Conservation (phyloP, 2,797 vertebrate genomes). For the Pseudochirops corinnae region DNA sequence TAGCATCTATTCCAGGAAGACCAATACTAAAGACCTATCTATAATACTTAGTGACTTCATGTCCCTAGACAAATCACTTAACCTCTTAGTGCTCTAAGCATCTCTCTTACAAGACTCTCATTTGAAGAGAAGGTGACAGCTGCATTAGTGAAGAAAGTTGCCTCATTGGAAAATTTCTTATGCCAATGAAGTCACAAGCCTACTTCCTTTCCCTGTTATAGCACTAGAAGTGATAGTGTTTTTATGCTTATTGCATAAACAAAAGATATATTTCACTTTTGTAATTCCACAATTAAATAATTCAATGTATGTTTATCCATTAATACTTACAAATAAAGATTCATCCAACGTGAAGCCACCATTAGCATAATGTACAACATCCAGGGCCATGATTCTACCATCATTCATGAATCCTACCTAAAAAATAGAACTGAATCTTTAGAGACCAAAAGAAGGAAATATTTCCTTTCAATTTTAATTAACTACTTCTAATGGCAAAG, state of each 20-base stretch:
- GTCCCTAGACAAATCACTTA: neutral
- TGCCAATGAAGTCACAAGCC: neutral
- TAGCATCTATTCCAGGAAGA: neutral
- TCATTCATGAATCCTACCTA: conserved; percentile 83
- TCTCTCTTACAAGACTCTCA: neutral
- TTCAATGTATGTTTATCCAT: conserved; percentile 14
- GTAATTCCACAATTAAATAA: neutral
- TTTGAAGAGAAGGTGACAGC: neutral
- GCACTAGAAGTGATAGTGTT: neutral
- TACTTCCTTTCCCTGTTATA: neutral
- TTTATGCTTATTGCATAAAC: neutral
- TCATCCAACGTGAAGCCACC: conserved; percentile 77
- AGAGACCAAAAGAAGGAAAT: neutral
- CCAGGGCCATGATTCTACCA: conserved; percentile 80
- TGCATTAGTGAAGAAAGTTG: neutral
- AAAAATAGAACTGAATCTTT: neutral
- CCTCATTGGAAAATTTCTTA: neutral
- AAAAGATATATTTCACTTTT: neutral
- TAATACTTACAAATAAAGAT: conserved; percentile 75
- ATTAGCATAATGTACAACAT: conserved; percentile 82
- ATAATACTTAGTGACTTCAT: neutral
- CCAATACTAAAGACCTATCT: neutral
- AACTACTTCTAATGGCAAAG: neutral
- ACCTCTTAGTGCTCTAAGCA: neutral
- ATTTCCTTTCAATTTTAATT: neutral